Evolutionary conservation across 2,888 invertebrate species (phyloP).

Genomic region (Zootermopsis nevadensis): DNA sequence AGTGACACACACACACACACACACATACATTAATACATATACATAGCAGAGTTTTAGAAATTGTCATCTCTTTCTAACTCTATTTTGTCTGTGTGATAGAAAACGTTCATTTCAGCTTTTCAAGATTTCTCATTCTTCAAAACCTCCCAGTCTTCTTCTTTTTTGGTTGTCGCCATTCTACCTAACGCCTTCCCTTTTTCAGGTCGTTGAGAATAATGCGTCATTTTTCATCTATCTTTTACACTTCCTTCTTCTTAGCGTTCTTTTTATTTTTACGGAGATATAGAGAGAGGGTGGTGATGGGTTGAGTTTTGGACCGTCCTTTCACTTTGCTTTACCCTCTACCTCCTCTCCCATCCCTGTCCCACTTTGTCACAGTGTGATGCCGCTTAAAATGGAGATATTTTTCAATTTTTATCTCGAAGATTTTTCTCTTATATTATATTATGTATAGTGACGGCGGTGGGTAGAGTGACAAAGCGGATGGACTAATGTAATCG

Average conservation of each 20-base stretch:
- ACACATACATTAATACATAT: neutral
- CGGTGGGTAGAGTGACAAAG: neutral
- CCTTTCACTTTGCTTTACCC: slow-evolving; percentile 34
- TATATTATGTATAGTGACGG: neutral
- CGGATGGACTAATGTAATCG: slow-evolving; percentile 17
- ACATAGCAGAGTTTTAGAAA: slow-evolving; percentile 1
- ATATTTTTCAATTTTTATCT: slow-evolving; percentile 49
- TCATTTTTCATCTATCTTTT: slow-evolving; percentile 53
- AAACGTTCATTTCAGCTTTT: slow-evolving; percentile 50
- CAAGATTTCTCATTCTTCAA: slow-evolving; percentile 50
- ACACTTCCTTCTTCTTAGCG: slow-evolving; percentile 44
- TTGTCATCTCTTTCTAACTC: slow-evolving; percentile 11
- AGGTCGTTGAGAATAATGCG: slow-evolving; percentile 50
- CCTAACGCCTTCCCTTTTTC: slow-evolving; percentile 42
- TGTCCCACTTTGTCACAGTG: slow-evolving; percentile 46
- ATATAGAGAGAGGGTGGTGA: slow-evolving; percentile 30
- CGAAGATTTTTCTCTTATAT: slow-evolving; percentile 25
- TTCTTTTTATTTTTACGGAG: slow-evolving; percentile 38
- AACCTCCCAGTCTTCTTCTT: slow-evolving; percentile 32
- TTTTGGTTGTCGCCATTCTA: slow-evolving; percentile 23
- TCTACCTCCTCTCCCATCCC: slow-evolving; percentile 29
- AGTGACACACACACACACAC: neutral
- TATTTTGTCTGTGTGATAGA: slow-evolving; percentile 43
- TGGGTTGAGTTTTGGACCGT: slow-evolving; percentile 33
- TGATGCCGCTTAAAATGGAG: slow-evolving; percentile 49